Evolutionary conservation across 2,888 invertebrate species (phyloP).

Genomic region (Stegana nigrithorax): DNA sequence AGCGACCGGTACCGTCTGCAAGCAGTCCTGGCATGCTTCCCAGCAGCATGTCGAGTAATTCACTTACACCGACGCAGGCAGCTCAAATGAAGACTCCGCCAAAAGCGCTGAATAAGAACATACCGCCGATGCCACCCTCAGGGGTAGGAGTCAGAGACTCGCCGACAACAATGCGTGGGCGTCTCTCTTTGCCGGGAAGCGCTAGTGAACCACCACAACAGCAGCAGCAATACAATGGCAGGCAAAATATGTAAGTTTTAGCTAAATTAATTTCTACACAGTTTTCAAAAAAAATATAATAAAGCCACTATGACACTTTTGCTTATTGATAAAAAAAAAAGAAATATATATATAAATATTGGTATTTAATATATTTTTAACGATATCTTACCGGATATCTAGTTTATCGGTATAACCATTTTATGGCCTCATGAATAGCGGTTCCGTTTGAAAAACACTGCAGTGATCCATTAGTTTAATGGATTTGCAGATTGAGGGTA

Average conservation of each 20-base stretch:
- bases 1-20: conserved; percentile 68
- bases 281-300: no score
- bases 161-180: conserved; percentile 30
- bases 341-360: no score
- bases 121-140: background rate
- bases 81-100: conserved; percentile 10
- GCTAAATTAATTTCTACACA: background rate
- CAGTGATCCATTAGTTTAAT: no score
- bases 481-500: no score
- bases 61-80: background rate
- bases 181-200: conserved; percentile 16
- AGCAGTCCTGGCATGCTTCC: background rate
- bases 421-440: no score
- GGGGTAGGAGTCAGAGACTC: conserved; percentile 24
- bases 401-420: no score
- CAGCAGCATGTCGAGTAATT: background rate
- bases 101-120: conserved; percentile 33
- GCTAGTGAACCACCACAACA: conserved; percentile 18
- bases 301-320: no score
- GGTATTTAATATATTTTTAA: background rate
- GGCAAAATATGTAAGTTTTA: conserved; percentile 45
- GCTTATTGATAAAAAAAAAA: no score
- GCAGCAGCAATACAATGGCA: conserved; percentile 31
- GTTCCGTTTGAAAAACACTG: no score
- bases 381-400: background rate